phyloP scores from a whole-genome alignment of 30 jellyfish, hydroid and myxozoan genomes.

The Cassiopea andromeda region DNA sequence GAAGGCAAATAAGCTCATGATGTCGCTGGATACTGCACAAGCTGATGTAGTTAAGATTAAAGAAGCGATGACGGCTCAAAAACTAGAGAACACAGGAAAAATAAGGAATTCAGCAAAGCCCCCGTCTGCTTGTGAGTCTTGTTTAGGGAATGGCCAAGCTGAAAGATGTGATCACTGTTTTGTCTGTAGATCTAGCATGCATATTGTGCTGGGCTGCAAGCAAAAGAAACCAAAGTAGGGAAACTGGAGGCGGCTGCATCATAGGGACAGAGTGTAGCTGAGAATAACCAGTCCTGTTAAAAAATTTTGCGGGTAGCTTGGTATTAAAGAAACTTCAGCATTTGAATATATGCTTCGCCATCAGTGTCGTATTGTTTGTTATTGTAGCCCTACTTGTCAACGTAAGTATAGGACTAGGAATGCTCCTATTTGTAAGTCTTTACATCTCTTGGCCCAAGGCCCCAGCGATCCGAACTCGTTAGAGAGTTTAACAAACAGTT shows the following conservation, averaged over 20 bases:
- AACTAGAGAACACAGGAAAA: not conserved
- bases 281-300: constrained; percentile 24
- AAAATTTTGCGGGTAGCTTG: constrained; percentile 20
- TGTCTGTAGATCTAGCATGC: not conserved
- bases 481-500: not conserved
- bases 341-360: not conserved
- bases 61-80: not conserved
- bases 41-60: not conserved
- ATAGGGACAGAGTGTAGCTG: constrained; percentile 44
- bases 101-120: not conserved
- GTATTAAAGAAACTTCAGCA: constrained; percentile 6
- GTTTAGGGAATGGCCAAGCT: not conserved
- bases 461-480: not conserved
- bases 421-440: constrained; percentile 34
- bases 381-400: constrained; percentile 59
- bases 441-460: not conserved
- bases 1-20: not conserved
- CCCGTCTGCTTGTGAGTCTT: not conserved
- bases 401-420: constrained; percentile 66
- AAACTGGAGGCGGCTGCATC: constrained; percentile 72
- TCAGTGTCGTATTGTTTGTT: constrained; percentile 43
- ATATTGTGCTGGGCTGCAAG: constrained; percentile 64
- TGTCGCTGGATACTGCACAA: constrained; percentile 1
- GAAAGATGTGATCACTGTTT: constrained; percentile 28
- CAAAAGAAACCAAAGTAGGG: constrained; percentile 46